phyloP scores from a whole-genome alignment of 2,113 vertebrate species.

The Siphamia tubifer region DNA sequence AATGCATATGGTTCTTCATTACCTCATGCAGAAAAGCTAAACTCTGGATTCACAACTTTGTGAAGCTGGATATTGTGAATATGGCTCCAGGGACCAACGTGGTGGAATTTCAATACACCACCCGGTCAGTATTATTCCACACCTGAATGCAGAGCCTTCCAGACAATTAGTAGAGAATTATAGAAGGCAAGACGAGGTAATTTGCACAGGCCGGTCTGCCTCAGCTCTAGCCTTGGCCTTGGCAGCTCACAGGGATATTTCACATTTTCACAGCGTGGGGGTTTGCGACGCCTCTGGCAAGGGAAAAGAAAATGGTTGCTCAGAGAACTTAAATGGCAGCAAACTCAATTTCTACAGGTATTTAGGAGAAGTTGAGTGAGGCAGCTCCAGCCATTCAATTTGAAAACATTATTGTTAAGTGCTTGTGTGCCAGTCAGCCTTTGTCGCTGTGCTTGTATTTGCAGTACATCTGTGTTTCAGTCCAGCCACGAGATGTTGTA shows the following conservation, averaged over 20 bases:
- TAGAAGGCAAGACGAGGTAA: conserved; percentile 58
- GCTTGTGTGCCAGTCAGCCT: conserved; percentile 6
- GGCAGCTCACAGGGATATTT: conserved; percentile 47
- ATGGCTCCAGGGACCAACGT: conserved; percentile 60
- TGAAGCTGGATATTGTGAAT: conserved; percentile 57
- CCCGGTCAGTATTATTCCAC: conserved; percentile 67
- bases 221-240: conserved; percentile 46
- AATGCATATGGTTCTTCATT: conserved; percentile 67
- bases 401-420: conserved; percentile 45
- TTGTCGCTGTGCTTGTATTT: not conserved
- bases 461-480: conserved; percentile 7
- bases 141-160: conserved; percentile 70
- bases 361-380: conserved; percentile 49
- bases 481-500: conserved; percentile 14
- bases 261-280: conserved; percentile 44
- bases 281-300: conserved; percentile 17
- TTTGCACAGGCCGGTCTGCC: conserved; percentile 57
- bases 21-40: conserved; percentile 69
- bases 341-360: conserved; percentile 58
- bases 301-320: conserved; percentile 42
- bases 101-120: conserved; percentile 64
- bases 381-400: conserved; percentile 22
- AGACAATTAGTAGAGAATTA: conserved; percentile 76
- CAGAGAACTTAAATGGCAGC: conserved; percentile 42
- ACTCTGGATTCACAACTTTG: conserved; percentile 54